Base-by-base conservation (phyloP, 2,888 invertebrate genomes). In the Bellardia bayeri region DNA sequence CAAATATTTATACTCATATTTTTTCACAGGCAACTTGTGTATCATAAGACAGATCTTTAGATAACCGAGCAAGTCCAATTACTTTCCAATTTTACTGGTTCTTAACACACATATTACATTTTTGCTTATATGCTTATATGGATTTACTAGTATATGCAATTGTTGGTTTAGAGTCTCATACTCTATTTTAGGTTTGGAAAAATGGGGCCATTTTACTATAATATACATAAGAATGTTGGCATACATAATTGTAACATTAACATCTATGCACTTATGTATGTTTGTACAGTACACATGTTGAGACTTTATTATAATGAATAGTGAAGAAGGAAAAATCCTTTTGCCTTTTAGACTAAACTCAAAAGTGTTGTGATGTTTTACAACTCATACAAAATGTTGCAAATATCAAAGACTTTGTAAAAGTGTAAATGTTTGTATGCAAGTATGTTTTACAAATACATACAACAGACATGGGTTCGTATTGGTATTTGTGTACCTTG, bases 221-320 rank as follows among this genome's bases (percentile, higher is more conserved):
- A 23, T 23, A 23, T 33, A 33, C 11, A 33, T 30, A 16, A 16
- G 1, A 14, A 68, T 74, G 56, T 56, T 69, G 69, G 45, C 69
- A 30, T 49, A 58, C 56, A 74, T 82, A 75, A 68, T 82, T 75
- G 75, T 5, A 66, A 82, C 74, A 66, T 82, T 68, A 75, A 68
- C 58, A 69, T 49, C 9, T 40, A 79, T 79, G 40, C 13, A 49
- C 23, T 13, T 49, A 30, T 49, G 30, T 54, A 9, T 33, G 42
- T 16, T 33, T 74, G 11, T 30, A 11, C 30, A 13, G 16, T 37
- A 54, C 30, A 9, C 23, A 42, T 23, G 23, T 11, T 37, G 3
- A 58, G 37, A 61, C 66, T 49, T 82, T 23, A 45, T 81, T 71
- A 63, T 71, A 69, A 23, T 51, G 37, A 68, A 79, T 72, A 63